These are phyloP conservation scores for Sepioteuthis lessoniana DNA, from an alignment of 2,888 invertebrate species.

Conservation along the genomic window DNA sequence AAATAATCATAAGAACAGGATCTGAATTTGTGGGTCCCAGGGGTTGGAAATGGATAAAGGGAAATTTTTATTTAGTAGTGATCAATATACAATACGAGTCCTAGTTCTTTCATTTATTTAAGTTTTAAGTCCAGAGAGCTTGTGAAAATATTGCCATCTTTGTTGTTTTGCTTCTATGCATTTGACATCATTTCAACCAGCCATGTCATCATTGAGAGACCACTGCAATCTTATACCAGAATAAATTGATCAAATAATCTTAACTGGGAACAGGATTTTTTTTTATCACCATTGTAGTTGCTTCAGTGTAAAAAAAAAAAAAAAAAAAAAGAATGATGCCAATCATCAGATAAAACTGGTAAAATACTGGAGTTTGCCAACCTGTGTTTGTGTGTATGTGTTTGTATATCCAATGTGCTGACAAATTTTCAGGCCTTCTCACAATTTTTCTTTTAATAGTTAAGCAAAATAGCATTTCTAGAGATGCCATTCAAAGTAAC, in stretches of 20 bases:
- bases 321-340: no score
- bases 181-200: background rate
- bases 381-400: background rate
- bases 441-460: background rate
- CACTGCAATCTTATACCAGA: background rate
- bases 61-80: background rate
- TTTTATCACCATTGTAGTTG: background rate
- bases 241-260: background rate
- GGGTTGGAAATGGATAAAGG: background rate
- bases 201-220: background rate
- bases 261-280: background rate
- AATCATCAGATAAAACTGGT: background rate
- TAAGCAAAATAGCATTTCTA: background rate
- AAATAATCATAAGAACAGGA: background rate
- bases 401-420: background rate
- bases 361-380: background rate
- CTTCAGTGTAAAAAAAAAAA: background rate
- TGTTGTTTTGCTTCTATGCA: background rate
- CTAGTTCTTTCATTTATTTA: background rate
- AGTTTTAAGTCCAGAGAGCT: background rate
- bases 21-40: slow-evolving; percentile 33
- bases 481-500: slow-evolving; percentile 4
- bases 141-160: background rate
- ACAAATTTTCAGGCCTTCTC: background rate
- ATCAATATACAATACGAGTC: background rate